Evolutionary conservation across 2,797 vertebrate genomes (phyloP).

Genomic region (Manis pentadactyla): DNA sequence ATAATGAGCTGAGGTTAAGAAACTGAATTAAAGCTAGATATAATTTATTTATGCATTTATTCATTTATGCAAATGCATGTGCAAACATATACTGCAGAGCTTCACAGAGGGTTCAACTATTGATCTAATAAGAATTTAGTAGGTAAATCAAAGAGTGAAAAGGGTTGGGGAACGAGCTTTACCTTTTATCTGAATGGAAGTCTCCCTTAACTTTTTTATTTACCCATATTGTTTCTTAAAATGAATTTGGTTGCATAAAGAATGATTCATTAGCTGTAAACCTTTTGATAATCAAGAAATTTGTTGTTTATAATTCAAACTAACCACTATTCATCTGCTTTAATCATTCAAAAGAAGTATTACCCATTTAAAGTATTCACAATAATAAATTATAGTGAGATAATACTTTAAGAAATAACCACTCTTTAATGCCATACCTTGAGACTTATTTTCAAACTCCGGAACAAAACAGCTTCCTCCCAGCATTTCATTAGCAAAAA

Average conservation of each 20-base stretch:
- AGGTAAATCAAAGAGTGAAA: neutral
- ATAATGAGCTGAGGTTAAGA: neutral
- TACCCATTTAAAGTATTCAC: neutral
- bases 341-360: neutral
- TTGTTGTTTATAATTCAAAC: neutral
- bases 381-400: neutral
- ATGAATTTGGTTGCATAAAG: neutral
- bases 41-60: neutral
- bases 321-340: neutral
- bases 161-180: neutral
- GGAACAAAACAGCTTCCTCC: neutral
- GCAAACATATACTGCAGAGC: neutral
- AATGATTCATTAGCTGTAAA: neutral
- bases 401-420: neutral
- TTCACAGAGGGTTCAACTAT: neutral
- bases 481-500: neutral
- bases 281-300: neutral
- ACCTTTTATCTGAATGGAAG: neutral
- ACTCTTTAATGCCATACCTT: neutral
- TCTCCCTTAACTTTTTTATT: neutral
- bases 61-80: neutral
- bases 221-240: neutral
- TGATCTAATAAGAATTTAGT: neutral
- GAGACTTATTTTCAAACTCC: neutral
- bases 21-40: neutral